Base-by-base conservation (phyloP, 2,888 invertebrate genomes). In the Gryllus longicercus region DNA sequence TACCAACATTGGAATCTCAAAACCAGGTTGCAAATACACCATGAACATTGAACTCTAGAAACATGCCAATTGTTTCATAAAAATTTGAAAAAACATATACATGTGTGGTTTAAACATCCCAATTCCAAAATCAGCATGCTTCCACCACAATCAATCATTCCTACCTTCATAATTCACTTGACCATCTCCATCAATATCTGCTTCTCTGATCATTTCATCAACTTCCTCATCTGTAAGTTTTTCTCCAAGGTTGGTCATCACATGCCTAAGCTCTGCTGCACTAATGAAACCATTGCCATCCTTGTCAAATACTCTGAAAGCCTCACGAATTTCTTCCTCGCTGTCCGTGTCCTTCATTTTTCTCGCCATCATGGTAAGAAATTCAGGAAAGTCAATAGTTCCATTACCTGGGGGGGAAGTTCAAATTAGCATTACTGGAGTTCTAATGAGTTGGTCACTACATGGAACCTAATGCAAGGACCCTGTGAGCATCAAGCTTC, bases 321-420 rank as follows among this genome's bases (percentile, higher is more conserved):
- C 98, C 89, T 99, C 98, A 89, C 98, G 94, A 89, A 99, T 98
- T 90, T 99, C 98, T 89, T 98, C 98, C 92, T 98, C 98, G 88
- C 97, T 96, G 90, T 99, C 99, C 84, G 98, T 98, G 91, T 99
- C 98, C 90, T 99, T 98, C 97, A 99, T 98, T 93, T 99, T 99
- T 87, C 98, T 94, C 86, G 99, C 99, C 99, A 99, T 99, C 98
- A 99, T 99, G 88, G 98, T 98, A 86, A 99, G 93, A 92, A 99
- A 99, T 91, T 99, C 99, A 85, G 98, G 98, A 90, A 99, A 99
- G 91, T 99, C 99, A 90, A 99, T 99, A 88, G 98, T 99, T 87
- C 99, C 99, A 90, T 99, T 99, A 87, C 98, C 98, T 98, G 50
- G 51, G 80, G 21, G 25, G 38, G 38, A 38, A 38, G 38, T 38